Conservation (phyloP, 2,797 vertebrate genomes). For the Sitta carolinensis region DNA sequence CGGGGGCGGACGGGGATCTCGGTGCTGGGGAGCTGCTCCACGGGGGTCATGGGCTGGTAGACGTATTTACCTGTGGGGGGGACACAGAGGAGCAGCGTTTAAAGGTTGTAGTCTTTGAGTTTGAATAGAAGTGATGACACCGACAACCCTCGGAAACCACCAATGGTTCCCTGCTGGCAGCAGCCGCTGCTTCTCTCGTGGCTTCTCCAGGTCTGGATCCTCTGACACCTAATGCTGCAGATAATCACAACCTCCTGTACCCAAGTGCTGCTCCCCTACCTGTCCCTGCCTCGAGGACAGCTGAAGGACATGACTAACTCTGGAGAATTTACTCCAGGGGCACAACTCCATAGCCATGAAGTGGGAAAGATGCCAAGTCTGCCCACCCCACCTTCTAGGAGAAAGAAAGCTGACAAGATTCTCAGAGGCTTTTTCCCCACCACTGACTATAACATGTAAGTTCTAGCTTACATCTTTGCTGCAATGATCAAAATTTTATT, state of each 20-base stretch:
- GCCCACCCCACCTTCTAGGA: not conserved
- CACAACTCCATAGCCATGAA: not conserved
- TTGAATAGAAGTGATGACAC: rapidly evolving
- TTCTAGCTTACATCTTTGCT: not conserved
- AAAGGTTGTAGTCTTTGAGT: not conserved
- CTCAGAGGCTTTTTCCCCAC: not conserved
- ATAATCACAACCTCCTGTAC: not conserved
- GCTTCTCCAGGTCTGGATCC: not conserved
- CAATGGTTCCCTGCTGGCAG: not conserved
- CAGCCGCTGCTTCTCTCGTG: not conserved
- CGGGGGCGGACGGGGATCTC: constrained; percentile 82
- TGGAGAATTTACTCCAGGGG: not conserved
- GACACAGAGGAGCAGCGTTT: not conserved
- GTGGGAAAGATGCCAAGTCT: not conserved
- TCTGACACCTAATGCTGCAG: not conserved
- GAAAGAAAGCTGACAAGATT: not conserved
- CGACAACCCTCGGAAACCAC: not conserved
- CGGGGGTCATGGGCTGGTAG: constrained; percentile 97
- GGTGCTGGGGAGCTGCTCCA: constrained; percentile 93
- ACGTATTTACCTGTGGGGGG: constrained; percentile 90
- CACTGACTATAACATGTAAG: not conserved
- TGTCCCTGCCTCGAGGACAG: not conserved
- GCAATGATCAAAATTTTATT: not conserved
- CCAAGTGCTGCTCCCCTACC: not conserved
- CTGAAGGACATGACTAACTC: not conserved